phyloP scores from a whole-genome alignment of 2,113 vertebrate species.

The Scartelaos histophorus region DNA sequence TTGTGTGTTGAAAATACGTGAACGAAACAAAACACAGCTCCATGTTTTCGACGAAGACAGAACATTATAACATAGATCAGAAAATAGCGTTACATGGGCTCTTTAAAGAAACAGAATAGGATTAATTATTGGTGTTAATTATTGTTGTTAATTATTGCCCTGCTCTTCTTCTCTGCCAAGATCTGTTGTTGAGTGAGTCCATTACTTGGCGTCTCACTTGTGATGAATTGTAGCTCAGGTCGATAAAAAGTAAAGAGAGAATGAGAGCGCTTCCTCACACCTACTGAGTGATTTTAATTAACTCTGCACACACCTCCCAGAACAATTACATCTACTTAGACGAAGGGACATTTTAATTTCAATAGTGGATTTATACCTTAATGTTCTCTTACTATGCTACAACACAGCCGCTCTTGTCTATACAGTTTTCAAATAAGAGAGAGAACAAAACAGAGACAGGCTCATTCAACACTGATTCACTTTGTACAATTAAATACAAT shows the following conservation, averaged over 20 bases:
- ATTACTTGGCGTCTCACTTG: background rate
- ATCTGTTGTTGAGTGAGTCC: background rate
- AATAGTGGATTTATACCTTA: background rate
- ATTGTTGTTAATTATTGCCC: background rate
- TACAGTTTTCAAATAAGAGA: conserved; percentile 12
- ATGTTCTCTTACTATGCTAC: background rate
- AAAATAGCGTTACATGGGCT: too few relatives aligned
- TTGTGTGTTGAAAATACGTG: too few relatives aligned
- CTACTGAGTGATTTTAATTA: background rate
- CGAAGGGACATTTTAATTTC: conserved; percentile 3
- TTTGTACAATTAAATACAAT: conserved; percentile 41
- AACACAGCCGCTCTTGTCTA: background rate
- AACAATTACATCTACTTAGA: conserved; percentile 4
- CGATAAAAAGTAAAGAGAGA: background rate
- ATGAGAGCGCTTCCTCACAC: background rate
- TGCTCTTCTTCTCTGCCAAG: background rate
- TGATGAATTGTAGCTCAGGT: background rate
- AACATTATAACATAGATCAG: too few relatives aligned
- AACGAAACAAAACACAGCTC: too few relatives aligned
- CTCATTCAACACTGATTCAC: conserved; percentile 41
- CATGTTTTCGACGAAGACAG: too few relatives aligned
- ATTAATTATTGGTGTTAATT: background rate
- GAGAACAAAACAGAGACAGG: conserved; percentile 14
- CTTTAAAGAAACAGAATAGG: background rate
- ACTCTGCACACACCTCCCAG: background rate